A percentile compares a stretch with the other conserved stretches of the same genome.
phyloP scores from a whole-genome alignment of 2,797 vertebrate species.

The Sebastes variabilis region DNA sequence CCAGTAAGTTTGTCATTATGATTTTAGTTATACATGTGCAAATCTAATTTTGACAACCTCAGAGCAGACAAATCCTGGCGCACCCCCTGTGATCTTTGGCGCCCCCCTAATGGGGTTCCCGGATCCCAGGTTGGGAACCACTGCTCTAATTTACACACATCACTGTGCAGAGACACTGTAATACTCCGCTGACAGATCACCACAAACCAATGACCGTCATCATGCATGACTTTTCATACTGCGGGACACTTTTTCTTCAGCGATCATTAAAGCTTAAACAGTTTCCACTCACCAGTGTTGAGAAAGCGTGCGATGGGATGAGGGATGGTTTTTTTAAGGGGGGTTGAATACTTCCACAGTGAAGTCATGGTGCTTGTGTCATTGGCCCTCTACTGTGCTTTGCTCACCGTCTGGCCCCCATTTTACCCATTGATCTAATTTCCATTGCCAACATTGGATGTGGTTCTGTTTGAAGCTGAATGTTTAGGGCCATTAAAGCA shows the following conservation, averaged over 20 bases:
- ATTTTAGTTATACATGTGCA: too few relatives aligned
- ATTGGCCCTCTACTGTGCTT: constrained; percentile 76
- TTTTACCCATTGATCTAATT: constrained; percentile 81
- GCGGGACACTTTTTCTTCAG: constrained; percentile 28
- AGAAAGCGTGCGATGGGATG: constrained; percentile 63
- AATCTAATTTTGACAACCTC: too few relatives aligned
- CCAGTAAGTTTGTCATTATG: too few relatives aligned
- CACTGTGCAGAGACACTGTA: not conserved
- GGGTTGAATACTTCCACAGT: constrained; percentile 89
- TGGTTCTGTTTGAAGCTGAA: constrained; percentile 75
- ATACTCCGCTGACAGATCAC: constrained; percentile 3
- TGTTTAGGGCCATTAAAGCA: constrained; percentile 71
- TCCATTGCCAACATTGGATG: constrained; percentile 74
- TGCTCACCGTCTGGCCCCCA: constrained; percentile 78
- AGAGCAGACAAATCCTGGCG: too few relatives aligned
- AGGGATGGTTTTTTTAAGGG: constrained; percentile 66
- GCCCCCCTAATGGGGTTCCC: too few relatives aligned
- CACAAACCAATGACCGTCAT: constrained; percentile 27
- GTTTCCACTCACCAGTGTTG: constrained; percentile 72
- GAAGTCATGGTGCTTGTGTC: constrained; percentile 90
- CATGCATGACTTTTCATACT: constrained; percentile 24
- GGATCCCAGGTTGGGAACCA: too few relatives aligned
- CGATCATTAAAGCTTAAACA: constrained; percentile 68
- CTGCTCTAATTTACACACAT: not conserved
- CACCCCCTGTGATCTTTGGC: too few relatives aligned